Evolutionary conservation across 2,113 vertebrate genomes (phyloP).

Genomic region (Nycticorax nycticorax): DNA sequence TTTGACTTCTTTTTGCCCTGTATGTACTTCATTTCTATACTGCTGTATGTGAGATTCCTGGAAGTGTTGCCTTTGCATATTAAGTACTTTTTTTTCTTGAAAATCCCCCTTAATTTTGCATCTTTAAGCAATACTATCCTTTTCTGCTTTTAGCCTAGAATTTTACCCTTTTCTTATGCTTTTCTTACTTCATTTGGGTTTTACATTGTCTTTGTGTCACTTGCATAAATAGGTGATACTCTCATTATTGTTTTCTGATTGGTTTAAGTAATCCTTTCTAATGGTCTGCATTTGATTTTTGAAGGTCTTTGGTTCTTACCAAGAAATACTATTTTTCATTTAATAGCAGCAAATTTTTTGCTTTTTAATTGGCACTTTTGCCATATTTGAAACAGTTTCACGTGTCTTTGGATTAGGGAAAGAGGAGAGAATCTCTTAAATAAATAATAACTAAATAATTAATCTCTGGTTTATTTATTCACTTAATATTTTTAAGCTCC

Average conservation of each 20-base stretch:
- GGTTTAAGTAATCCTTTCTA: not conserved
- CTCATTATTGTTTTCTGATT: not conserved
- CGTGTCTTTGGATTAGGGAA: not conserved
- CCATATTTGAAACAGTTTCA: not conserved
- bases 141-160: not conserved
- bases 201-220: not conserved
- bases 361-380: not conserved
- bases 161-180: not conserved
- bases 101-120: not conserved
- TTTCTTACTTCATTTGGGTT: not conserved
- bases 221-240: not conserved
- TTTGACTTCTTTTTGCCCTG: not conserved
- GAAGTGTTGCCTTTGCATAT: not conserved
- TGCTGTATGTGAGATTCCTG: not conserved
- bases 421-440: not conserved
- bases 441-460: not conserved
- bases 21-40: not conserved
- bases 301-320: not conserved
- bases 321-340: not conserved
- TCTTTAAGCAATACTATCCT: not conserved
- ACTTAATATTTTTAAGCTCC: not conserved
- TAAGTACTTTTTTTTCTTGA: not conserved
- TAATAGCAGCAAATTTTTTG: not conserved
- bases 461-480: not conserved
- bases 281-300: not conserved